These are phyloP conservation scores for Lasius fuliginosus DNA, from an alignment of 2,888 invertebrate genomes.

Conservation along the genomic window DNA sequence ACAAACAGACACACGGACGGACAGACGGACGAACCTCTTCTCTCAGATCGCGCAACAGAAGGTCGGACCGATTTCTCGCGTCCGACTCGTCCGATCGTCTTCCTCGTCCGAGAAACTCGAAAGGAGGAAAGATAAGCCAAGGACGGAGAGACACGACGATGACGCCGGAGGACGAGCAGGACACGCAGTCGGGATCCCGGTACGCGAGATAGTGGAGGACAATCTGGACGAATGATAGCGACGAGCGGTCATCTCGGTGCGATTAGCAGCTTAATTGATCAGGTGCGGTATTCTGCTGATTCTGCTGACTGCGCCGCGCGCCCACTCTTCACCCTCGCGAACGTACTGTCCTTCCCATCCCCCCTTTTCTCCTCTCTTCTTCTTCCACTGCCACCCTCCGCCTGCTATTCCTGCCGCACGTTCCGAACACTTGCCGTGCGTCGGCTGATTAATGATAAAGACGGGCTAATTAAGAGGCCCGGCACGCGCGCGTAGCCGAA, in stretches of 20 bases:
- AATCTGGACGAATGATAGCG: conserved; percentile 71
- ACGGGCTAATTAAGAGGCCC: conserved; percentile 63
- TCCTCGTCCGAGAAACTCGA: neutral
- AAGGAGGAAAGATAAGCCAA: neutral
- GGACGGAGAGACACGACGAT: neutral
- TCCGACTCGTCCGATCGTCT: neutral
- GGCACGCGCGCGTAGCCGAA: neutral
- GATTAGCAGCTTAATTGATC: conserved; percentile 78
- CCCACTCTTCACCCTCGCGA: conserved; percentile 40
- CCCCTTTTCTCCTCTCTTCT: conserved; percentile 21
- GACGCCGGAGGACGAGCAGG: conserved; percentile 31
- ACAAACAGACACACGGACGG: neutral
- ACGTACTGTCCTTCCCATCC: conserved; percentile 12
- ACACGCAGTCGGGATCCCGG: conserved; percentile 45
- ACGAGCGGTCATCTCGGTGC: conserved; percentile 64
- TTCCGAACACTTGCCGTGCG: conserved; percentile 47
- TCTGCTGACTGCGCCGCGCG: conserved; percentile 57
- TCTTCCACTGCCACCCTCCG: neutral
- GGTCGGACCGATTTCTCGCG: conserved; percentile 56
- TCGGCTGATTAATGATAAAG: conserved; percentile 72
- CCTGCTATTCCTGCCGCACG: conserved; percentile 1
- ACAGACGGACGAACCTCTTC: neutral
- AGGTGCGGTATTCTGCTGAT: conserved; percentile 74
- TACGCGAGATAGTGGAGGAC: conserved; percentile 69
- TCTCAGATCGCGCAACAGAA: neutral